These are phyloP conservation scores for Zaprionus tsacasi DNA, from an alignment of 1,140 invertebrate genomes.

Conservation along the genomic window DNA sequence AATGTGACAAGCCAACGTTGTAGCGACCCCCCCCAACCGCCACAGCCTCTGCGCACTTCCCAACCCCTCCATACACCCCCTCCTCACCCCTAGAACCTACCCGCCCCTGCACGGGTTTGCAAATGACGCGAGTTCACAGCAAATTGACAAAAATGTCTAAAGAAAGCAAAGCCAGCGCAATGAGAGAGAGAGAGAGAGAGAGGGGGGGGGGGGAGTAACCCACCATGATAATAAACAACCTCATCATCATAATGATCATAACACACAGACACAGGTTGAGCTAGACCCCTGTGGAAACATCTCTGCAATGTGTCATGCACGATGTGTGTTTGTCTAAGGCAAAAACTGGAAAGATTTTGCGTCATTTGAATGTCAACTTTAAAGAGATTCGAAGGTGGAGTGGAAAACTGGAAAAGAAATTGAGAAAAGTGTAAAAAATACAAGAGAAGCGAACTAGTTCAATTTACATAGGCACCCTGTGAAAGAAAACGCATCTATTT, in stretches of 20 bases:
- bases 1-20: slow-evolving; percentile 67
- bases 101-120: slow-evolving; percentile 25
- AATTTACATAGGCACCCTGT: no score
- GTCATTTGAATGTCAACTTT: slow-evolving; percentile 11
- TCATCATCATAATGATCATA: slow-evolving; percentile 16
- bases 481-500: no score
- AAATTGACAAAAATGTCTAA: slow-evolving; percentile 67
- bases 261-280: slow-evolving; percentile 1
- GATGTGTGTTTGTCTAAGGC: slow-evolving; percentile 2
- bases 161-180: slow-evolving; percentile 50
- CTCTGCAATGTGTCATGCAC: slow-evolving; percentile 12
- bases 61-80: background rate
- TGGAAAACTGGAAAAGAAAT: no score
- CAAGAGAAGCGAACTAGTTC: no score
- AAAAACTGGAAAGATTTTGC: slow-evolving; percentile 16
- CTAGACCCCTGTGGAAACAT: background rate
- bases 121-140: slow-evolving; percentile 68
- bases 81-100: background rate
- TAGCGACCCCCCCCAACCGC: background rate
- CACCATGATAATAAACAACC: slow-evolving; percentile 47
- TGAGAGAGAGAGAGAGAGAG: slow-evolving; percentile 13
- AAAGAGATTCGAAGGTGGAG: background rate
- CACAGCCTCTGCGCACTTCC: no score
- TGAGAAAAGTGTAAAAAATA: no score
- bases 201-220: slow-evolving; percentile 15